Percentiles rank a stretch among this genome's conserved stretches.
Evolutionary conservation across 2,888 invertebrate genomes (phyloP).

Genomic region (Cyrtodaria siliqua): DNA sequence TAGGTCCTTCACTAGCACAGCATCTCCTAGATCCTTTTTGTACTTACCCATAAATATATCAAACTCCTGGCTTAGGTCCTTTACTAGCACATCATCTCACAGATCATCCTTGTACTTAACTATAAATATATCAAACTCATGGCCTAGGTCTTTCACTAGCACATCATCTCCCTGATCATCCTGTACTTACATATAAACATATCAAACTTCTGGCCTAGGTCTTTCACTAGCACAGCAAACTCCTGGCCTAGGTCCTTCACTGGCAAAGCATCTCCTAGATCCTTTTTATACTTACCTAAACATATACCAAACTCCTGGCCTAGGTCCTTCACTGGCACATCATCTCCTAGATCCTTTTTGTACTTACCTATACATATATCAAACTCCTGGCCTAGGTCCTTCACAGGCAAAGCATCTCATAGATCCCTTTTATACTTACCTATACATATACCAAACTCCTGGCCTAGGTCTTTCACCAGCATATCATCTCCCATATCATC

Average conservation of each 20-base stretch:
- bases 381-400: conserved; percentile 51
- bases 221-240: too few species aligned
- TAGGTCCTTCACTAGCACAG: too few species aligned
- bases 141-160: conserved; percentile 33
- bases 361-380: conserved; percentile 62
- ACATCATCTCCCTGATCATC: conserved; percentile 45
- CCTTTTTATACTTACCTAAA: conserved; percentile 52
- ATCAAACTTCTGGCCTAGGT: too few species aligned
- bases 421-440: too few species aligned
- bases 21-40: too few species aligned
- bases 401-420: too few species aligned
- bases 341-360: conserved; percentile 43
- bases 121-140: too few species aligned
- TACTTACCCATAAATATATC: conserved; percentile 59
- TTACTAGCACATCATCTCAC: conserved; percentile 34
- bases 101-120: conserved; percentile 53
- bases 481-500: conserved; percentile 45
- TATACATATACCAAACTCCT: conserved; percentile 62
- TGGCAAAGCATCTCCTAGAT: conserved; percentile 32
- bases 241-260: conserved; percentile 49
- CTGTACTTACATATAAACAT: conserved; percentile 57
- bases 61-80: conserved; percentile 52
- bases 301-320: conserved; percentile 60
- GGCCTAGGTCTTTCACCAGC: conserved; percentile 33
- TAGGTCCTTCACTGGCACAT: conserved; percentile 38